Percentiles rank a stretch among this genome's conserved stretches.
Evolutionary conservation across 2,113 vertebrate species (phyloP).

Genomic region (Tyto alba): DNA sequence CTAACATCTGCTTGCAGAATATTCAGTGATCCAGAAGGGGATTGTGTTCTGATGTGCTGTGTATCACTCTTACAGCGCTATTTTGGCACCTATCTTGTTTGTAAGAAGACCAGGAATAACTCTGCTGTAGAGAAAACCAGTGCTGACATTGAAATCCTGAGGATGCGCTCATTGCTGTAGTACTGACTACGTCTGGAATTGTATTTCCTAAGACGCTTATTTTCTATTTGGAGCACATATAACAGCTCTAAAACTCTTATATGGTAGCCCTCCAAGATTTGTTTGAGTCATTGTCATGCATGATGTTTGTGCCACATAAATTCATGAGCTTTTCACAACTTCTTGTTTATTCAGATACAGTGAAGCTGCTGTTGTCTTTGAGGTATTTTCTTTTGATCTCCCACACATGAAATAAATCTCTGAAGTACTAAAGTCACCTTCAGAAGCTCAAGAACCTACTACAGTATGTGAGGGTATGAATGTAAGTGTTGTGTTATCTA

Average conservation of each 20-base stretch:
- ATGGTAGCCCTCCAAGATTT: neutral
- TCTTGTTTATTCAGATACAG: neutral
- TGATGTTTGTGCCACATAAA: neutral
- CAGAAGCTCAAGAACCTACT: neutral
- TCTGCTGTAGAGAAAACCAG: neutral
- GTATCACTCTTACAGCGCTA: neutral
- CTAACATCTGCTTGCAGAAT: neutral
- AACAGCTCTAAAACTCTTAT: neutral
- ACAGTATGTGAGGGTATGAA: neutral
- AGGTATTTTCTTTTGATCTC: neutral
- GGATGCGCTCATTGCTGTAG: neutral
- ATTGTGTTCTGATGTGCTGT: neutral
- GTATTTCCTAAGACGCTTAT: neutral
- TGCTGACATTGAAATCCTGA: neutral
- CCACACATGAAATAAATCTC: neutral
- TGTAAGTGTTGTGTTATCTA: neutral
- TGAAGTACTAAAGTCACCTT: neutral
- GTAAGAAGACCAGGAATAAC: neutral
- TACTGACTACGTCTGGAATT: neutral
- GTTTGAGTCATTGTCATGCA: neutral
- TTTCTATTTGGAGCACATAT: neutral
- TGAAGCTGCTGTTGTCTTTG: neutral
- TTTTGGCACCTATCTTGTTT: neutral
- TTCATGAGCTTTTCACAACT: neutral
- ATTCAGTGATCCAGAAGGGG: neutral